Percentiles rank a stretch among this genome's conserved stretches.
Evolutionary conservation across 2,113 vertebrate species (phyloP).

Genomic region (Furnarius figulus): DNA sequence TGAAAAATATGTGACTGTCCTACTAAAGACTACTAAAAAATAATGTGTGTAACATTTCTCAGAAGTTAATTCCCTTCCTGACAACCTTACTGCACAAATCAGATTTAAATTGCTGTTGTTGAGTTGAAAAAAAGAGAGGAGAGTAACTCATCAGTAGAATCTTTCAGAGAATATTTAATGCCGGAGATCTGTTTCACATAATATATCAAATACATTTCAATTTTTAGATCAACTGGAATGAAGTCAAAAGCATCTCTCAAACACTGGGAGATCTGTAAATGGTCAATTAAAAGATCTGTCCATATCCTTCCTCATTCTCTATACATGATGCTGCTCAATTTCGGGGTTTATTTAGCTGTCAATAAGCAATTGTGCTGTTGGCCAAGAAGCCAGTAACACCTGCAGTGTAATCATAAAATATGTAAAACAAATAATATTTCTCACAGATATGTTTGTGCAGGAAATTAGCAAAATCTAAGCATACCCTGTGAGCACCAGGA

Average conservation of each 20-base stretch:
- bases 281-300: not conserved
- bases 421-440: not conserved
- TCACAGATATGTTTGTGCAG: not conserved
- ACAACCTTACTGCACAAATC: not conserved
- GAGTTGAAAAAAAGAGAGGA: not conserved
- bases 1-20: not conserved
- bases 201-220: not conserved
- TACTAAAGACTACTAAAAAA: not conserved
- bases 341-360: not conserved
- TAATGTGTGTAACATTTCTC: not conserved
- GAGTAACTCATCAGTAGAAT: not conserved
- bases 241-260: not conserved
- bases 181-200: not conserved
- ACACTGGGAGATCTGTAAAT: not conserved
- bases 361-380: not conserved
- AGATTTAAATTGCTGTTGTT: not conserved
- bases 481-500: not conserved
- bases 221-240: not conserved
- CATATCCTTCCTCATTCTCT: not conserved
- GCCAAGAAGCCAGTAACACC: not conserved
- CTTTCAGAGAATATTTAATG: not conserved
- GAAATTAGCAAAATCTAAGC: not conserved
- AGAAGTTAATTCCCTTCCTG: not conserved
- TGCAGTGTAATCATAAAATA: not conserved
- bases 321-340: not conserved